Evolutionary conservation across 2,888 invertebrate genomes (phyloP), one percentile per base, ranked within the genome.

Genomic region (Eilema sororculum): DNA sequence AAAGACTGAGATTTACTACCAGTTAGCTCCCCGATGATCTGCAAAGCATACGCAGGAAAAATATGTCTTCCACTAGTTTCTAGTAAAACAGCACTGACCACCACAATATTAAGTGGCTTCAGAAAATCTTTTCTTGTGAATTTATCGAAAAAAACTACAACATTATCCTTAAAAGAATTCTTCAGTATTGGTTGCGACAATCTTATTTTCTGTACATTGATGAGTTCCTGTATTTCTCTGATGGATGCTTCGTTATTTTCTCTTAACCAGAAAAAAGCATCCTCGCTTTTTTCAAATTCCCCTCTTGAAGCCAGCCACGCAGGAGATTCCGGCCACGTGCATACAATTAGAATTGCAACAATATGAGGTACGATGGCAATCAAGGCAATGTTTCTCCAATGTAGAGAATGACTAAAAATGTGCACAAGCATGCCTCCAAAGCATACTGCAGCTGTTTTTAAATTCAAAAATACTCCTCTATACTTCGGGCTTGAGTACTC

Each of bases 291-390:
- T 1, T 90, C 89, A 0, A 89, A 86, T 8, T 90, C 88, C 0
- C 93, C 94, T 75, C 71, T 82, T 0, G 81, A 91, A 0, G 96
- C 91, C 60, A 97, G 83, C 96, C 96, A 97, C 3, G 93, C 90
- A 0, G 97, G 97, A 22, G 96, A 96, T 87, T 97, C 97, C 0
- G 96, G 96, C 77, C 96, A 89, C 0, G 95, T 92, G 12, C 89
- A 83, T 2, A 96, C 88, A 0, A 91, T 84, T 0, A 84, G 3
- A 3, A 90, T 62, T 0, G 90, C 79, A 0, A 86, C 1, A 0
- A 84, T 16, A 46, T 84, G 78, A 0, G 92, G 90, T 2, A 88
- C 59, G 5, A 89, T 8, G 0, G 84, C 79, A 0, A 87, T 67
- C 2, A 90, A 68, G 0, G 90, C 88, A 0, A 91, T 76, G 2